Evolutionary conservation across 2,113 vertebrate genomes (phyloP), one percentile per base, ranked within the genome.

Genomic region (Fregetta grallaria): DNA sequence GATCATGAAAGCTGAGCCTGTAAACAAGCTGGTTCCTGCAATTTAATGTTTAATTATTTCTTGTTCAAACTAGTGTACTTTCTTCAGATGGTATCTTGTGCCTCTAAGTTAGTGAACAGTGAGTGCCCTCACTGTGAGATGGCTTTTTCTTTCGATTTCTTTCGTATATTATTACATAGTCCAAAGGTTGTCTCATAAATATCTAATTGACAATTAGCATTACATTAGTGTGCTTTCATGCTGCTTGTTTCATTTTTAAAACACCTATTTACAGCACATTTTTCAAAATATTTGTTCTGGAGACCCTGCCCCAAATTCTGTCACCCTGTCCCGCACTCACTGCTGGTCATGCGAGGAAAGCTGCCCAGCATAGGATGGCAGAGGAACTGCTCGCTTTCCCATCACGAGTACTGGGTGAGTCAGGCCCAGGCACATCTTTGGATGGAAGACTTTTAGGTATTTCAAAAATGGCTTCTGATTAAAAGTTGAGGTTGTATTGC

Each of bases 31-130:
- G 68, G 21, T 90, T 93, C 56, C 30, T 78, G 68, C 83, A 95
- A 63, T 81, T 80, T 81, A 80, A 77, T 88, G 59, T 77, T 90
- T 72, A 73, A 79, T 92, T 96, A 71, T 86, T 90, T 93, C 71
- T 82, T 87, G 71, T 92, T 90, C 91, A 61, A 92, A 38, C 50
- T 67, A 15, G 42, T 67, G 38, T 67, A 25, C 22, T 88, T 94
- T 55, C 32, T 81, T 91, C 42, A 92, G 88, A 45, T 72, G 34
- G 6, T 86, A 68, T 81, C 80, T 87, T 75, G 40, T 81, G 53
- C 70, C 44, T 86, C 18, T 88, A 52, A 82, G 68, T 88, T 45
- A 49, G 44, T 40, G 65, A 88, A 42, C 17, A 59, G 49, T 49
- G 72, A 59, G n/a, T 68, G n/a, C 52, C 18, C 17, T 89, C 27